A percentile compares a stretch with the other conserved stretches of the same genome.
Evolutionary conservation across 2,113 vertebrate genomes (phyloP).

Genomic region (Gallinago media): DNA sequence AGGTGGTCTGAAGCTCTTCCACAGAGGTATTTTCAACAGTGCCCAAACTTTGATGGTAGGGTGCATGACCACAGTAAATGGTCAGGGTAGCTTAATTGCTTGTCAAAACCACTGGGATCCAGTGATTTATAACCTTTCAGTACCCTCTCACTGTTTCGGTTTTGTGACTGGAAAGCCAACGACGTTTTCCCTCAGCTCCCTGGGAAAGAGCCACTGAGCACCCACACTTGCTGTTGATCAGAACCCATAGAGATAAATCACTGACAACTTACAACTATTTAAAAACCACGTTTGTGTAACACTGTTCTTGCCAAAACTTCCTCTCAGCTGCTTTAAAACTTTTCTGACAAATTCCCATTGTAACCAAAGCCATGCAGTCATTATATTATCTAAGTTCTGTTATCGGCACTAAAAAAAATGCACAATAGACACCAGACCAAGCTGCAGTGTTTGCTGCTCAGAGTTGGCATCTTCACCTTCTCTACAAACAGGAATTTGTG

Average conservation of each 20-base stretch:
- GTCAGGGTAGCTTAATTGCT: not conserved
- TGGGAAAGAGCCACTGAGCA: not conserved
- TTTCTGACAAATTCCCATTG: not conserved
- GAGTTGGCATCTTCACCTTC: not conserved
- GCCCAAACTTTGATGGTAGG: not conserved
- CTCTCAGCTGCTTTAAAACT: not conserved
- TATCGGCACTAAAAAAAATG: not conserved
- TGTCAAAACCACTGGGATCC: not conserved
- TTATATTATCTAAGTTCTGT: not conserved
- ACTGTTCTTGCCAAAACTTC: not conserved
- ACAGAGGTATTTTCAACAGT: not conserved
- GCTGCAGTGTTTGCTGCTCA: not conserved
- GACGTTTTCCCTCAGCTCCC: not conserved
- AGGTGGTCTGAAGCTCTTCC: not conserved
- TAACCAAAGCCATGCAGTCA: not conserved
- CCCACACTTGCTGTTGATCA: not conserved
- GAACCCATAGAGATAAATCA: not conserved
- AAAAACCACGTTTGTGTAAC: not conserved
- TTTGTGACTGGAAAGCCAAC: not conserved
- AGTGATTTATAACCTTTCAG: not conserved
- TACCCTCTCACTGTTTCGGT: not conserved
- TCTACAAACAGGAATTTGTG: not conserved
- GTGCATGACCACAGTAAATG: not conserved
- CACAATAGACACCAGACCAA: rapidly evolving
- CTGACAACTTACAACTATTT: not conserved